These are phyloP conservation scores for Calliscelio sp. DNA, from an alignment of 2,888 invertebrate species.

Conservation along the genomic window DNA sequence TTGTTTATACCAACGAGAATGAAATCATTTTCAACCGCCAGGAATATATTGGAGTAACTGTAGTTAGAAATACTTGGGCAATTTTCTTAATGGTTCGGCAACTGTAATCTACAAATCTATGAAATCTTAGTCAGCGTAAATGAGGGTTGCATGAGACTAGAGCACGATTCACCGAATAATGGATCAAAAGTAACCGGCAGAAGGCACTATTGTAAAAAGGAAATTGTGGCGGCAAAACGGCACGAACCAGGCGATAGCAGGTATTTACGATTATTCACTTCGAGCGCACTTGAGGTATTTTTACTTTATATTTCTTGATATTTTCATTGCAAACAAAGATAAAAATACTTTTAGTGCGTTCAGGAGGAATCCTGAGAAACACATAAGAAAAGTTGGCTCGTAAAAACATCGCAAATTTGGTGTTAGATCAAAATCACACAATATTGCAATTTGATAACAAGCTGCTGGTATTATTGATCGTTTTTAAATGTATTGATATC, in stretches of 20 bases:
- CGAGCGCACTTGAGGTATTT: slow-evolving; percentile 46
- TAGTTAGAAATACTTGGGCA: slow-evolving; percentile 12
- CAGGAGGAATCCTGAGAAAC: slow-evolving; percentile 25
- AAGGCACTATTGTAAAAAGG: slow-evolving; percentile 65
- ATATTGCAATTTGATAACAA: background rate
- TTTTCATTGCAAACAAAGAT: slow-evolving; percentile 58
- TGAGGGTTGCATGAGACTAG: slow-evolving; percentile 43
- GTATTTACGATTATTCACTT: slow-evolving; percentile 68
- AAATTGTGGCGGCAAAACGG: slow-evolving; percentile 64
- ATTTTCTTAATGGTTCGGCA: slow-evolving; percentile 57
- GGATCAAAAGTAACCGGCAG: slow-evolving; percentile 66
- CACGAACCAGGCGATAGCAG: slow-evolving; percentile 61
- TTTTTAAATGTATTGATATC: too few species aligned
- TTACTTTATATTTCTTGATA: slow-evolving; percentile 53
- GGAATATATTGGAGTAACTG: too few species aligned
- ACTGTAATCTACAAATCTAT: slow-evolving; percentile 56
- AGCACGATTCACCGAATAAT: slow-evolving; percentile 62
- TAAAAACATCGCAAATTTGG: slow-evolving; percentile 24
- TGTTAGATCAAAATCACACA: background rate
- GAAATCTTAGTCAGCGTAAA: slow-evolving; percentile 68
- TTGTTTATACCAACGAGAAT: too few species aligned
- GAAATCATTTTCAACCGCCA: too few species aligned
- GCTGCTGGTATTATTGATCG: background rate
- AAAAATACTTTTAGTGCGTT: slow-evolving; percentile 24
- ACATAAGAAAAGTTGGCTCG: slow-evolving; percentile 6